Evolutionary conservation across 2,797 vertebrate genomes (phyloP).

Genomic region (Protosalanx chinensis): DNA sequence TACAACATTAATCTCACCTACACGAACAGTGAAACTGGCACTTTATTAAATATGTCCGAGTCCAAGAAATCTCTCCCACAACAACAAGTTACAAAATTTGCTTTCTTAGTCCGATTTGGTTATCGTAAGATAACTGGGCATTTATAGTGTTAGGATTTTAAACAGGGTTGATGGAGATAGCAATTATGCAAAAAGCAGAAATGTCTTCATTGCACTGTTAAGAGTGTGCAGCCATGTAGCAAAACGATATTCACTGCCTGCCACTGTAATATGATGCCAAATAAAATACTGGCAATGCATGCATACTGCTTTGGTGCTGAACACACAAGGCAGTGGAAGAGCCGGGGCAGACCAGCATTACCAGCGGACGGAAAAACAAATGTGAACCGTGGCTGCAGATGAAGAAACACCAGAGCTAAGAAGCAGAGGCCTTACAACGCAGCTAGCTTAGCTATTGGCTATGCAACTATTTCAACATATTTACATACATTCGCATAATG

Average conservation of each 20-base stretch:
- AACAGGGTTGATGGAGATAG: not conserved
- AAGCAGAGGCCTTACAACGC: not conserved
- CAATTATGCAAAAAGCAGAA: not conserved
- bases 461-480: not conserved
- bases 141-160: not conserved
- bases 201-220: not conserved
- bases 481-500: not conserved
- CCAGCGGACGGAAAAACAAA: not conserved
- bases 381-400: not conserved
- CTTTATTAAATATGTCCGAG: too few relatives aligned
- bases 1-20: not conserved
- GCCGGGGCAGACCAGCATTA: not conserved
- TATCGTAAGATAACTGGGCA: not conserved
- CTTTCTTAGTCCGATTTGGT: not conserved
- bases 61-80: too few relatives aligned
- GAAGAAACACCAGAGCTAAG: not conserved
- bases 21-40: not conserved
- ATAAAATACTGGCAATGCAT: not conserved
- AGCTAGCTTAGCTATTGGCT: not conserved
- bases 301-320: not conserved
- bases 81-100: too few relatives aligned
- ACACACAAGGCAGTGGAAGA: not conserved
- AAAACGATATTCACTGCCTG: not conserved
- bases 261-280: not conserved
- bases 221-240: not conserved